phyloP scores from a whole-genome alignment of 2,113 vertebrate genomes.

The Cisticola juncidis region DNA sequence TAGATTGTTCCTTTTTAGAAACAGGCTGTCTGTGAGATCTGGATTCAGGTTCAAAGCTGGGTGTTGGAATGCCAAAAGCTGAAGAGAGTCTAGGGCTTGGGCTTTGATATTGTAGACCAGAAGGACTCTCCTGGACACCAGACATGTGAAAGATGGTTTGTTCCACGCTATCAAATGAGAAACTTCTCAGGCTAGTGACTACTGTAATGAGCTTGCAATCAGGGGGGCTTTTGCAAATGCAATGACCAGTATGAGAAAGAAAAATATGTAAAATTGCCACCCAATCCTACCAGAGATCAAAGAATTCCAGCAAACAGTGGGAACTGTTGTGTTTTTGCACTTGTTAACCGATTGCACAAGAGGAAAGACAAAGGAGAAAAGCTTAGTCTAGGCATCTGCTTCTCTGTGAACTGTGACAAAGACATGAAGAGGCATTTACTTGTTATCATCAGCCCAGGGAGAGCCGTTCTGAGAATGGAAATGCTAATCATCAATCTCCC shows the following conservation, averaged over 20 bases:
- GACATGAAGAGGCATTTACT: conserved; percentile 67
- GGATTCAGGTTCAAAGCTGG: background rate
- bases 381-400: conserved; percentile 75
- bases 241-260: background rate
- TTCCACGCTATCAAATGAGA: background rate
- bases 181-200: background rate
- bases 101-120: background rate
- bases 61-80: background rate
- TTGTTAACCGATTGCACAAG: conserved; percentile 79
- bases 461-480: conserved; percentile 80
- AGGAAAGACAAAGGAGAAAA: conserved; percentile 81
- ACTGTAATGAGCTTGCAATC: background rate
- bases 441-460: conserved; percentile 81
- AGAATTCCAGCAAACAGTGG: background rate
- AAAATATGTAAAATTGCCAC: background rate
- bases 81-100: background rate
- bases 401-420: conserved; percentile 74
- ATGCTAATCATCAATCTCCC: conserved; percentile 93
- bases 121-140: background rate
- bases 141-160: background rate
- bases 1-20: background rate
- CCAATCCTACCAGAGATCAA: background rate
- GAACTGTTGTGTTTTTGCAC: conserved; percentile 20
- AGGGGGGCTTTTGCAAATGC: background rate
- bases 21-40: background rate